Percentiles rank a stretch among this genome's conserved stretches.
phyloP scores from a whole-genome alignment of 2,113 vertebrate species.

The Cettia cetti region DNA sequence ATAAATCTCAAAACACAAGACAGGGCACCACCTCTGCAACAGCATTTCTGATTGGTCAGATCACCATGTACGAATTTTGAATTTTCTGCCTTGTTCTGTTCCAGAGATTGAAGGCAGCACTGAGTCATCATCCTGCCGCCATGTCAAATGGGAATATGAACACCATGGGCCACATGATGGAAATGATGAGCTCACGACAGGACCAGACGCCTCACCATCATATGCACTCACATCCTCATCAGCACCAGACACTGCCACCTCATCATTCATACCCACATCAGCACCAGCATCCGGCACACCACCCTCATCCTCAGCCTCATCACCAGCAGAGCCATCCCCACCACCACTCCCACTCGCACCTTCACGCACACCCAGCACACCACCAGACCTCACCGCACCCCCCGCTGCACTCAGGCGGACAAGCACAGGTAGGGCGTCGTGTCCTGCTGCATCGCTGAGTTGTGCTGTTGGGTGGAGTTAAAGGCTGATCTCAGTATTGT shows the following conservation, averaged over 20 bases:
- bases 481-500: background rate
- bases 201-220: constrained; percentile 90
- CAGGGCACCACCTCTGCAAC: background rate
- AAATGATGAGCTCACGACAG: constrained; percentile 96
- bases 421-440: constrained; percentile 83
- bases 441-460: background rate
- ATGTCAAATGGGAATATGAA: constrained; percentile 97
- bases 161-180: constrained; percentile 99
- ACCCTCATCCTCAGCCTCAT: constrained; percentile 86
- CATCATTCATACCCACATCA: constrained; percentile 83
- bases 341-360: constrained; percentile 92
- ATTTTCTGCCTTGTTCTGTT: constrained; percentile 57
- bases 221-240: constrained; percentile 94
- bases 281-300: constrained; percentile 87
- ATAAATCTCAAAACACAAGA: background rate
- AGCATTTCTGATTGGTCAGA: background rate
- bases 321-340: constrained; percentile 93
- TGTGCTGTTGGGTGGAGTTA: background rate
- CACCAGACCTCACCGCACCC: constrained; percentile 94
- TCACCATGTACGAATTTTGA: background rate
- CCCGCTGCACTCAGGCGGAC: constrained; percentile 85
- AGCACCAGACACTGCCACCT: constrained; percentile 86
- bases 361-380: constrained; percentile 85
- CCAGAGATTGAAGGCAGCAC: constrained; percentile 95
- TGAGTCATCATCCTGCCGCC: constrained; percentile 92